A percentile compares a stretch with the other conserved stretches of the same genome.
These are phyloP conservation scores for Eustalomyia histrio DNA, from an alignment of 2,888 invertebrate genomes.

Conservation along the genomic window DNA sequence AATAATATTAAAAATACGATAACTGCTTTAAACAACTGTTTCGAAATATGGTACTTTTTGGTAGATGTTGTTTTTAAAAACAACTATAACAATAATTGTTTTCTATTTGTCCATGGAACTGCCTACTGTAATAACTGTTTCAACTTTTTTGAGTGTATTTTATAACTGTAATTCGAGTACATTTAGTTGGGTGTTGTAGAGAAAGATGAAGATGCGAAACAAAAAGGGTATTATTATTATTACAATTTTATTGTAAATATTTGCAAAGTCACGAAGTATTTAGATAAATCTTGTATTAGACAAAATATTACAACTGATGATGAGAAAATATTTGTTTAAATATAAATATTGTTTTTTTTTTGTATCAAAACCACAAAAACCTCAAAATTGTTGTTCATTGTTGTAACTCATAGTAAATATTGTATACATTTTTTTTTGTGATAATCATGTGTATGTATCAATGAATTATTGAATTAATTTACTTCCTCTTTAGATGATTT, in stretches of 20 bases:
- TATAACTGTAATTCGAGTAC: constrained; percentile 1
- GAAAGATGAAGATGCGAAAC: background rate
- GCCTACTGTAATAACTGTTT: no score
- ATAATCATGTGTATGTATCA: background rate
- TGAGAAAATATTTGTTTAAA: background rate
- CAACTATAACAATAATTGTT: no score
- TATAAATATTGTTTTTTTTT: background rate
- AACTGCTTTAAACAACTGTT: no score
- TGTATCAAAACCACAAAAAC: background rate
- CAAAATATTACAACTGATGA: background rate
- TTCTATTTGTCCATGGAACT: no score
- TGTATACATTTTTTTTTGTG: background rate
- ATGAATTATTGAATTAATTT: background rate
- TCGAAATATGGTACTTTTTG: no score
- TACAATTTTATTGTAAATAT: constrained; percentile 9
- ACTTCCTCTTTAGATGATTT: background rate
- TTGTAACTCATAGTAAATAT: background rate
- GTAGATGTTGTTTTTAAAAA: no score
- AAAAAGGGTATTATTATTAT: background rate
- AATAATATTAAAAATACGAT: no score
- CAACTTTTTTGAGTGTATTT: no score
- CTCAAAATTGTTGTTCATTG: background rate
- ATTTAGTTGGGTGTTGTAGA: background rate
- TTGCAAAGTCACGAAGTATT: constrained; percentile 51
- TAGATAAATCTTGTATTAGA: constrained; percentile 30